These are phyloP conservation scores for Solenodon paradoxus DNA, from an alignment of 2,113 vertebrate species.

Conservation along the genomic window DNA sequence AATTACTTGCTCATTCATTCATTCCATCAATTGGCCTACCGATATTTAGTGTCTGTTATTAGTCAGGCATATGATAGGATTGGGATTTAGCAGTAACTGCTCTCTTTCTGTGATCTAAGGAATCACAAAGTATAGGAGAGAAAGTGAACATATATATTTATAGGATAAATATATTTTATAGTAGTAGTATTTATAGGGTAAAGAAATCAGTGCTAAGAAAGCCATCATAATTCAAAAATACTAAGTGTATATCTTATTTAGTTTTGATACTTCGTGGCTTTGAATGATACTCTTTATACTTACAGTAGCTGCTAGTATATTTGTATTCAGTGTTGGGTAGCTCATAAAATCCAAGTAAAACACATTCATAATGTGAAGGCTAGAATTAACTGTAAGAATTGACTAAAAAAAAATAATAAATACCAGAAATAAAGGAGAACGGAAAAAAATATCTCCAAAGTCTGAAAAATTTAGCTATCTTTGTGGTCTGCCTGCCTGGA, in stretches of 20 bases:
- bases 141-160: background rate
- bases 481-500: background rate
- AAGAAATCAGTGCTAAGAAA: background rate
- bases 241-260: background rate
- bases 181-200: background rate
- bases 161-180: too few relatives aligned
- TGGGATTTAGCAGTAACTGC: background rate
- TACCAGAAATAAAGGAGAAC: background rate
- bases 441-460: background rate
- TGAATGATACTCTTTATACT: background rate
- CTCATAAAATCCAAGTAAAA: constrained; percentile 9
- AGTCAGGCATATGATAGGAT: background rate
- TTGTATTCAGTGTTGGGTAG: background rate
- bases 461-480: background rate
- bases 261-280: background rate
- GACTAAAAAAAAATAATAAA: constrained; percentile 22
- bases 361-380: background rate
- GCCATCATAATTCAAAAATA: background rate
- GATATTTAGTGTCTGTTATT: background rate
- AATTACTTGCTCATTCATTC: background rate
- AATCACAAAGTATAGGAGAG: background rate
- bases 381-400: background rate
- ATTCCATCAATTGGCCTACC: background rate
- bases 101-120: background rate
- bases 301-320: background rate